Base-by-base conservation (phyloP, 2,113 vertebrate genomes). In the Girardinichthys multiradiatus region DNA sequence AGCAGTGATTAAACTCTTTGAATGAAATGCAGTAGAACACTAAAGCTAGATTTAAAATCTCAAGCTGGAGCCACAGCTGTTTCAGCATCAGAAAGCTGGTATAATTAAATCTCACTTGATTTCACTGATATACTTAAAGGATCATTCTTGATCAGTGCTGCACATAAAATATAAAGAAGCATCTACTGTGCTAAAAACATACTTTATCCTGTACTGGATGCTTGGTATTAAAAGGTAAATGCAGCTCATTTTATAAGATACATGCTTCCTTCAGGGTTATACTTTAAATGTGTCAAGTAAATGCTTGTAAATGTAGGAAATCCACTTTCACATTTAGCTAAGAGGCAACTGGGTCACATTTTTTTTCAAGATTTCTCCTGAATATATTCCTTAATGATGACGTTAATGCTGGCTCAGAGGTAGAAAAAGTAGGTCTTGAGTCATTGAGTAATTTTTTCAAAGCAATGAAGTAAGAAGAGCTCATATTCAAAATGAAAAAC, bases 1-100 rank as follows among this genome's bases (percentile, higher is more conserved):
- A 35, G 37, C 19, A 30, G 37, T 63, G 75, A 79, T 74, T 37
- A 57, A 64, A 76, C 79, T 54, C 74, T 35, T 64, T 28, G 29
- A 30, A 67, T 70, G 64, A 78, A 76, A 74, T 51, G 29, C 54
- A 70, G 62, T 70, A 71, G 78, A 87, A 86, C 77, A 79, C 73
- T 81, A 57, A 64, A 76, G 87, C 72, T 39, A 42, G 64, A 69
- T 72, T 70, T 30, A 70, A 81, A 87, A 85, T 83, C 65, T 72
- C 57, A 27, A 75, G 48, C 77, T 83, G 82, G 39, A 74, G 42
- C 57, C 51, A 37, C 77, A 84, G 76, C 69, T 83, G 79, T 81
- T 64, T 67, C 39, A 57, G 57, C 37, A 58, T 39, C 79, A 70
- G 63, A 86, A 81, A 84, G 83, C 61, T 57, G 30, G 45, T 51